phyloP scores from a whole-genome alignment of 2,797 vertebrate species.

The Acanthopagrus latus region DNA sequence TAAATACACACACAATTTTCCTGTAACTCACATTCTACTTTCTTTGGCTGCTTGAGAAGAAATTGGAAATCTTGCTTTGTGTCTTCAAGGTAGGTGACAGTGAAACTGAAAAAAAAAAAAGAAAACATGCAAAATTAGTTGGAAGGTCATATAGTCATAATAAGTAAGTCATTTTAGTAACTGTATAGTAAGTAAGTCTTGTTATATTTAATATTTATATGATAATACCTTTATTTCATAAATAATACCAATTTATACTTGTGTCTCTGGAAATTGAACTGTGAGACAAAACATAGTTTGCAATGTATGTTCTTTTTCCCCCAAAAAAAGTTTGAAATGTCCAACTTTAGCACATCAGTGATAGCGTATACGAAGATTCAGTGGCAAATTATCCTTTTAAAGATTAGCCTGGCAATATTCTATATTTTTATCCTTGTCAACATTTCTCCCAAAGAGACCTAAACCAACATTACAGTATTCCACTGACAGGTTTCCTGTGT shows the following conservation, averaged over 20 bases:
- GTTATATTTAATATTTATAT: neutral
- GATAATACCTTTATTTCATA: neutral
- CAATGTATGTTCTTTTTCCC: too few species aligned
- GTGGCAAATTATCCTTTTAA: neutral
- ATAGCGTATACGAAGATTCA: neutral
- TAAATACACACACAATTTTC: neutral
- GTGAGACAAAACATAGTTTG: neutral
- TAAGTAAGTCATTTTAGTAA: too few species aligned
- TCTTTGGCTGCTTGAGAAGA: slow-evolving; percentile 52
- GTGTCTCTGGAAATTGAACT: neutral
- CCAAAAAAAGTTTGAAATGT: too few species aligned
- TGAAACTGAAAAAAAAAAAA: slow-evolving; percentile 31
- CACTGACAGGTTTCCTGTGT: neutral
- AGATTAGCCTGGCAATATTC: neutral
- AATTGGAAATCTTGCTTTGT: slow-evolving; percentile 69
- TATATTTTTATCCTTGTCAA: neutral
- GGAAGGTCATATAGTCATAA: neutral
- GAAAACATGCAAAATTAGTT: neutral
- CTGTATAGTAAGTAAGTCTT: neutral
- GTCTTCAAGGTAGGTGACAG: slow-evolving; percentile 24
- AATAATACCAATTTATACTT: neutral
- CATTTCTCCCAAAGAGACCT: neutral
- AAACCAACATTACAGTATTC: neutral
- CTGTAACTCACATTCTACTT: slow-evolving; percentile 9
- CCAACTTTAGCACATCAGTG: too few species aligned